phyloP scores from a whole-genome alignment of 1,140 invertebrate species.

The Magallana angulata region DNA sequence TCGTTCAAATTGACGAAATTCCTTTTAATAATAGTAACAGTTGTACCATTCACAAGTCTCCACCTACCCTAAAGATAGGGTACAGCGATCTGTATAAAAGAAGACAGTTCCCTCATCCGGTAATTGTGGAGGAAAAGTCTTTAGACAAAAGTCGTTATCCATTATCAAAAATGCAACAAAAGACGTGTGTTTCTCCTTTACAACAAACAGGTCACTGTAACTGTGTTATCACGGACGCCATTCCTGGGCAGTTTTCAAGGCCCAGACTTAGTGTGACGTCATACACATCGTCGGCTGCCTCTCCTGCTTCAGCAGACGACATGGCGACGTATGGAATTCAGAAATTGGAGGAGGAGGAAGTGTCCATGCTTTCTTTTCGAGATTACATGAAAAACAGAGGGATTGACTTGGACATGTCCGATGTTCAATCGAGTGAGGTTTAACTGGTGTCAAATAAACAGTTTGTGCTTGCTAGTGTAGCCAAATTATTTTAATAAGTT shows the following conservation, averaged over 20 bases:
- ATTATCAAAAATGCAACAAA: background rate
- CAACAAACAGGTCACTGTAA: background rate
- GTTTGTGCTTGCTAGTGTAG: too few species aligned
- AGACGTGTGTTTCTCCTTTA: background rate
- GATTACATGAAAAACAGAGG: conserved; percentile 66
- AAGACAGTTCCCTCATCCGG: background rate
- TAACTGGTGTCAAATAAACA: conserved; percentile 32
- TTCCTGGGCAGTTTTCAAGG: background rate
- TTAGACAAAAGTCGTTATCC: conserved; percentile 17
- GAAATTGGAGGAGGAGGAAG: conserved; percentile 57
- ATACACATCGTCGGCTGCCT: background rate
- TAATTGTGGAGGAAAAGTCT: conserved; percentile 4
- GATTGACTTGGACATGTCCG: conserved; percentile 64
- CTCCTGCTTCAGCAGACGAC: background rate
- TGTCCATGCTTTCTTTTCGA: conserved; percentile 65
- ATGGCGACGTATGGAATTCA: background rate
- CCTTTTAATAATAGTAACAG: background rate
- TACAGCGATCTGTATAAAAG: background rate
- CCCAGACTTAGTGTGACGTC: background rate
- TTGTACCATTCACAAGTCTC: background rate
- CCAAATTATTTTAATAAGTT: too few species aligned
- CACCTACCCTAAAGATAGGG: background rate
- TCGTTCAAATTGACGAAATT: background rate
- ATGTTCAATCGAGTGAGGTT: conserved; percentile 67
- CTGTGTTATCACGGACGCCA: background rate